Evolutionary conservation across 2,797 vertebrate genomes (phyloP), one percentile per base, ranked within the genome.

Genomic region (Chrysocyon brachyurus): DNA sequence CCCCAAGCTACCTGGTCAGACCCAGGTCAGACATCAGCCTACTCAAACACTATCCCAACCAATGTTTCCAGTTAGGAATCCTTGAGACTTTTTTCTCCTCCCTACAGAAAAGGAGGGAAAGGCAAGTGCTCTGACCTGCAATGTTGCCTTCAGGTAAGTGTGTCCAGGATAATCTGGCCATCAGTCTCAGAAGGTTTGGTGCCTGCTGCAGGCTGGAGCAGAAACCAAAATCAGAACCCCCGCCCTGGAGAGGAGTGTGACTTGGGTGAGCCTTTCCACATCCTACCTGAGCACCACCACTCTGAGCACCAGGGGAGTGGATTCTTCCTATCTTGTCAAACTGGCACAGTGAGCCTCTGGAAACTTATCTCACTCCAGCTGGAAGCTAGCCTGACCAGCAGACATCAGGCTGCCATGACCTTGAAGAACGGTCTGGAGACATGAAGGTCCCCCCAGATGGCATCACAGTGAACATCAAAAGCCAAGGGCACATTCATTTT

Each of bases 401-500:
- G 19, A 57, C 52, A 86, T 49, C n/a, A 68, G 73, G 49, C 68
- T 87, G 56, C 77, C 83, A 77, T 22, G 59, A 78, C 22, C n/a
- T 87, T 96, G 40, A 54, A 63, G 75, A 90, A 57, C 28, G 59
- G 49, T 66, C 61, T 87, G 33, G 66, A 92, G 36, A 90, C 31
- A 68, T 26, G 40, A 92, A 90, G 36, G 82, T 22, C 7, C 85
- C 64, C n/a, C 14, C 57, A 79, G 68, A 70, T 79, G 49, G 24
- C 11, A 72, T 85, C 57, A 81, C 17, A 89, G 14, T 85, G 40
- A 93, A 82, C 85, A 56, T 11, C 84, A 87, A 90, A 75, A 92
- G 68, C 36, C 73, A 95, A 95, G 56, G 66, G 28, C 26, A 86
- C 24, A 64, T 87, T 82, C 40, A 40, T 68, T 93, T 63, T 96